Conservation (phyloP, 2,888 invertebrate species). For the Tolmerus cingulatus region DNA sequence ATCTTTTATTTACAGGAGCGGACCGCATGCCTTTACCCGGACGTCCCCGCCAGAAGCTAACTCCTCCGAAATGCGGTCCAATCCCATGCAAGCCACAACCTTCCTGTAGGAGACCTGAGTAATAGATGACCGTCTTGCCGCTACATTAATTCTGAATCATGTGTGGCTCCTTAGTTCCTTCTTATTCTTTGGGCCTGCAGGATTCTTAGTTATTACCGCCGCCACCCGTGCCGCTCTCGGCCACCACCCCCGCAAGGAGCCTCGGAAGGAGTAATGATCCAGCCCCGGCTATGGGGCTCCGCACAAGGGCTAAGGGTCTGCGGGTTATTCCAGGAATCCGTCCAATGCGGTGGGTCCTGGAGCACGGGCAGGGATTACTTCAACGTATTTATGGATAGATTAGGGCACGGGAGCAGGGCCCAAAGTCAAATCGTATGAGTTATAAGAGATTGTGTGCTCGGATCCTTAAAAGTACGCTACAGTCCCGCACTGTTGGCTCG, state of each 20-base stretch:
- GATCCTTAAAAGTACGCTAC: neutral
- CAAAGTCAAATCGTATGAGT: conserved; percentile 35
- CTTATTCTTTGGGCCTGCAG: conserved; percentile 46
- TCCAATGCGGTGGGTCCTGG: conserved; percentile 23
- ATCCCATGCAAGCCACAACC: conserved; percentile 6
- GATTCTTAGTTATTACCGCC: conserved; percentile 44
- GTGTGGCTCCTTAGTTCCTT: conserved; percentile 46
- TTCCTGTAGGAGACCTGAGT: conserved; percentile 31
- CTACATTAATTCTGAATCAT: conserved; percentile 50
- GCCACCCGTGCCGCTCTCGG: neutral
- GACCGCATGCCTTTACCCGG: conserved; percentile 16
- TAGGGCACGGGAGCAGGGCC: neutral
- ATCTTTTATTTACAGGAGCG: neutral
- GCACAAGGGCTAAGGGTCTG: conserved; percentile 20
- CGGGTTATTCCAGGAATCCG: conserved; percentile 38
- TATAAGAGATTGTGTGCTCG: conserved; percentile 31
- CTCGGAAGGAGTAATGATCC: conserved; percentile 5
- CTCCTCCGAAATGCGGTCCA: neutral
- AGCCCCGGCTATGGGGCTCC: neutral
- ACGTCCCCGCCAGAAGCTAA: neutral
- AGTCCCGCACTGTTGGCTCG: neutral
- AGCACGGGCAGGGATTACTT: conserved; percentile 41
- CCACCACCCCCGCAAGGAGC: neutral
- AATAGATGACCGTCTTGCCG: conserved; percentile 50
- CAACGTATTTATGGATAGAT: conserved; percentile 40